These are phyloP conservation scores for Enhydra lutris DNA, from an alignment of 2,113 vertebrate genomes.

Conservation along the genomic window DNA sequence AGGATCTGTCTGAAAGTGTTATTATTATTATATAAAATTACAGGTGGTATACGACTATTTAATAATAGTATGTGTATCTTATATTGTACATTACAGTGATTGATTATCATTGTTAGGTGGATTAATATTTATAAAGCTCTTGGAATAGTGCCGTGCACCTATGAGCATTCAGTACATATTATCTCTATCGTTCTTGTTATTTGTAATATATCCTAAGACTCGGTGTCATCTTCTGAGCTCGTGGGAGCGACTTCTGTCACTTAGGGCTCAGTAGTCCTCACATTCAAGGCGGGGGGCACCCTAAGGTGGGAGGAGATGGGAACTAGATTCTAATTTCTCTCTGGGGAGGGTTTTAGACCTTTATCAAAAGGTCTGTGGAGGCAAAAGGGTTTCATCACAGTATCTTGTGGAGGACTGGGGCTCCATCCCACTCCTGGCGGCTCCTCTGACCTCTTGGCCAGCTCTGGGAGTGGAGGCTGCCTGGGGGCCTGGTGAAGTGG, in stretches of 20 bases:
- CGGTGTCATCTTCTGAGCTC: not conserved
- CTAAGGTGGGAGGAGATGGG: rapidly evolving
- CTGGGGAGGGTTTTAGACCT: not conserved
- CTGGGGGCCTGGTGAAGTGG: not conserved
- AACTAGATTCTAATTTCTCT: not conserved
- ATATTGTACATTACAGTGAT: not conserved
- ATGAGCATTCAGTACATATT: not conserved
- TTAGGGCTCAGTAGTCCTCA: not conserved
- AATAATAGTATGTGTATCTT: not conserved
- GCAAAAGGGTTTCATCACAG: not conserved
- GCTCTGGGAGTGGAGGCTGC: not conserved
- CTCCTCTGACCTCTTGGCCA: not conserved
- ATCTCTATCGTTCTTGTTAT: not conserved
- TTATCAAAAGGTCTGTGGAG: not conserved
- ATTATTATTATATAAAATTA: not conserved
- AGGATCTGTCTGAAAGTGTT: not conserved
- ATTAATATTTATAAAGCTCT: not conserved
- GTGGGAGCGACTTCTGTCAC: not conserved
- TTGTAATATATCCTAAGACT: not conserved
- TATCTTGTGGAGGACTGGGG: not conserved
- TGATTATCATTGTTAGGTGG: not conserved
- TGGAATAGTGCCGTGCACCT: not conserved
- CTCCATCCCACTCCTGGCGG: too few species aligned
- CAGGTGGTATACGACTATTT: not conserved
- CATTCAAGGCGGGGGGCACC: too few species aligned